These are phyloP conservation scores for Schlechtendalia chinensis DNA, from an alignment of 1,140 invertebrate species.

Conservation along the genomic window DNA sequence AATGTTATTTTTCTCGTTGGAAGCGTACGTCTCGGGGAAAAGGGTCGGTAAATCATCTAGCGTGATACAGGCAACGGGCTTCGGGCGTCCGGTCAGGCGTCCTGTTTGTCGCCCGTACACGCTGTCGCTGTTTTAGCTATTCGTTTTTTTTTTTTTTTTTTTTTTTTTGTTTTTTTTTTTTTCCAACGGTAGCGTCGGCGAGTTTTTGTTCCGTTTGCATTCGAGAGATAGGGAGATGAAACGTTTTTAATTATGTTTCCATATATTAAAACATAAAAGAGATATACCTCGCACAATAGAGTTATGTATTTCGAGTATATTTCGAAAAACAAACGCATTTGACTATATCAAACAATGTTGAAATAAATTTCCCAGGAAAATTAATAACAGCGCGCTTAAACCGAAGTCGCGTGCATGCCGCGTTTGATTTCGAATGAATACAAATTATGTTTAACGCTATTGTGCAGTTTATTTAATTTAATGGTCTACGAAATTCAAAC, in stretches of 20 bases:
- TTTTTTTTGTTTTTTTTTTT: slow-evolving; percentile 13
- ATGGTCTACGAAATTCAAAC: background rate
- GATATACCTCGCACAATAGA: slow-evolving; percentile 2
- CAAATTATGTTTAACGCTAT: background rate
- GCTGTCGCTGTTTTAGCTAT: slow-evolving; percentile 6
- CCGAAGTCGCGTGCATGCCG: background rate
- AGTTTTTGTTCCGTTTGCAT: slow-evolving; percentile 31
- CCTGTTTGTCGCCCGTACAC: slow-evolving; percentile 23
- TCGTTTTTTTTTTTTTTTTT: slow-evolving; percentile 12
- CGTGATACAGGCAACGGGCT: slow-evolving; percentile 32
- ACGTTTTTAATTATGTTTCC: slow-evolving; percentile 20
- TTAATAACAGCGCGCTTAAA: background rate
- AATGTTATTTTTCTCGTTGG: slow-evolving; percentile 41
- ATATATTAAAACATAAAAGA: slow-evolving; percentile 22
- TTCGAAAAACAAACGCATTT: background rate
- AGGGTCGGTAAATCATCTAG: slow-evolving; percentile 42
- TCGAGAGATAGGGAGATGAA: slow-evolving; percentile 1
- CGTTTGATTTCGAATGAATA: background rate
- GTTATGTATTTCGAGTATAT: background rate
- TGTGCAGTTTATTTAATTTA: background rate
- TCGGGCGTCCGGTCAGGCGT: slow-evolving; percentile 35
- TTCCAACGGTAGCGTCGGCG: background rate
- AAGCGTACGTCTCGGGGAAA: slow-evolving; percentile 40
- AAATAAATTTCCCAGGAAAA: background rate
- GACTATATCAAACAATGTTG: background rate